These are phyloP conservation scores for Eurytoma adleriae DNA, from an alignment of 2,888 invertebrate species.

Conservation along the genomic window DNA sequence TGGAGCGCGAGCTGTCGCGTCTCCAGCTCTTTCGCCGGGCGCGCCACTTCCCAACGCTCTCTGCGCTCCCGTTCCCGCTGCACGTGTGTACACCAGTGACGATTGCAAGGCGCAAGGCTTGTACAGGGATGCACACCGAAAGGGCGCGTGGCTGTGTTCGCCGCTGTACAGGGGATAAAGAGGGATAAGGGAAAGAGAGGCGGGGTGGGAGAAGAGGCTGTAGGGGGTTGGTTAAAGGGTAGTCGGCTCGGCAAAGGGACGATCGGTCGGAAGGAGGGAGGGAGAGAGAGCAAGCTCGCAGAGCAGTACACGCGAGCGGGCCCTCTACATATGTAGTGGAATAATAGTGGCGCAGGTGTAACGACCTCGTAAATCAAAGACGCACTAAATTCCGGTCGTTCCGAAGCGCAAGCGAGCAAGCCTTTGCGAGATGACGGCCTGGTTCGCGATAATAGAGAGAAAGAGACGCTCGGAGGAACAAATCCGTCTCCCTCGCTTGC, in stretches of 20 bases:
- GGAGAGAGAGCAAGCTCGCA: not conserved
- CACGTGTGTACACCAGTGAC: not conserved
- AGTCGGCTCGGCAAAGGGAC: constrained; percentile 1
- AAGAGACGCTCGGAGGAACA: constrained; percentile 25
- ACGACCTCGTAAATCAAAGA: constrained; percentile 66
- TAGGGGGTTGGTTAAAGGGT: not conserved
- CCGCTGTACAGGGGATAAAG: constrained; percentile 3
- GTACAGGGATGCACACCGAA: not conserved
- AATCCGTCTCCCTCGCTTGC: constrained; percentile 15
- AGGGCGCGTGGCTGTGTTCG: not conserved
- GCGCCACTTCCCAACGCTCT: too few relatives aligned
- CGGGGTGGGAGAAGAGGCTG: not conserved
- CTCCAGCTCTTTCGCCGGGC: too few relatives aligned
- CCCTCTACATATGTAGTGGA: constrained; percentile 48
- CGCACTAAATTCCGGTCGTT: constrained; percentile 65
- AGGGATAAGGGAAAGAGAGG: constrained; percentile 19
- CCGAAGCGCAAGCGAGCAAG: constrained; percentile 36
- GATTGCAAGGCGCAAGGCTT: not conserved
- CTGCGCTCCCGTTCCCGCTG: too few relatives aligned
- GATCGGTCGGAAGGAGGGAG: not conserved
- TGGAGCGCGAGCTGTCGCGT: too few relatives aligned
- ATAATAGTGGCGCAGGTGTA: constrained; percentile 62
- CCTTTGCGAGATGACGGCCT: constrained; percentile 61
- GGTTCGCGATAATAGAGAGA: constrained; percentile 62
- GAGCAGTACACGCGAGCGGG: not conserved